Conservation (phyloP, 2,797 vertebrate species). For the Loris lydekkerianus region DNA sequence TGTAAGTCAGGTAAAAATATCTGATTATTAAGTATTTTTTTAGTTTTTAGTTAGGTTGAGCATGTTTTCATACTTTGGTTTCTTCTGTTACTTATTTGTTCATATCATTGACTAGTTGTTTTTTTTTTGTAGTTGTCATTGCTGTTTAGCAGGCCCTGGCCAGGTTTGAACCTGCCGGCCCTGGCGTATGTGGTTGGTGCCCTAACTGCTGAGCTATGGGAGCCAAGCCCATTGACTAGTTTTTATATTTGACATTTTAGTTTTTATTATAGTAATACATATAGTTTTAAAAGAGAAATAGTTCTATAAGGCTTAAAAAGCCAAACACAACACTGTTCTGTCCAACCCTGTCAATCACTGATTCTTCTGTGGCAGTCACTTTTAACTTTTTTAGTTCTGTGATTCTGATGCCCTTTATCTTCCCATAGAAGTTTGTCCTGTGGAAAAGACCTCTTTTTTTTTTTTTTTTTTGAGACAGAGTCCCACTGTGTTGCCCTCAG, state of each 20-base stretch:
- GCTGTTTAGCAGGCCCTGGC: too few relatives aligned
- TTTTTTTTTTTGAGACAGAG: not conserved
- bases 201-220: too few relatives aligned
- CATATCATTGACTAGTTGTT: not conserved
- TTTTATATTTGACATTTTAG: not conserved
- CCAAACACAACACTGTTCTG: not conserved
- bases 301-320: not conserved
- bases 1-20: conserved; percentile 14
- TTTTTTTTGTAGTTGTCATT: not conserved
- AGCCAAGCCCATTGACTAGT: not conserved
- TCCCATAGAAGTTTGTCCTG: too few relatives aligned
- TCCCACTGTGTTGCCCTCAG: not conserved
- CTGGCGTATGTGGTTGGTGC: too few relatives aligned
- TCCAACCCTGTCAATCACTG: not conserved
- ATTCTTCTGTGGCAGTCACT: not conserved
- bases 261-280: not conserved
- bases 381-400: not conserved
- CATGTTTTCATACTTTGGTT: conserved; percentile 1
- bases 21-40: not conserved
- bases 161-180: too few relatives aligned
- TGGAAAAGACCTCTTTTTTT: too few relatives aligned
- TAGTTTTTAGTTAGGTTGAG: not conserved
- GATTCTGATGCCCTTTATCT: not conserved
- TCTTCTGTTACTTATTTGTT: not conserved
- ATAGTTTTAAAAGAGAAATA: not conserved